phyloP scores from a whole-genome alignment of 2,797 vertebrate species.

The Tarsius wallacei region DNA sequence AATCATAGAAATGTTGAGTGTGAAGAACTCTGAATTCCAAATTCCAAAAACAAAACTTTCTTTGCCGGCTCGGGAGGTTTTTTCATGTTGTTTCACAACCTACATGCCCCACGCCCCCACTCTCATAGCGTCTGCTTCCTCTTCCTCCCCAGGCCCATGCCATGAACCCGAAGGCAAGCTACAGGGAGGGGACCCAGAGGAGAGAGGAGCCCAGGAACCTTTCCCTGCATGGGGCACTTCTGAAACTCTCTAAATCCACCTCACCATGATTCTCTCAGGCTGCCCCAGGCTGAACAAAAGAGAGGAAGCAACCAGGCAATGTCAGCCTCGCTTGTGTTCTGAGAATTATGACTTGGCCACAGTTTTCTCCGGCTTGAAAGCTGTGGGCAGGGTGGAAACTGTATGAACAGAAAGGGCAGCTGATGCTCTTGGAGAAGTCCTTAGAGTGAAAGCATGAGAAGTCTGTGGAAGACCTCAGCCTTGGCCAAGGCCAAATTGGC shows the following conservation, averaged over 20 bases:
- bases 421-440: neutral
- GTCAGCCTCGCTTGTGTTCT: constrained; percentile 57
- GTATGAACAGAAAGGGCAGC: constrained; percentile 62
- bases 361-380: constrained; percentile 60
- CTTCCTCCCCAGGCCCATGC: constrained; percentile 48
- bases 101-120: constrained; percentile 72
- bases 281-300: neutral
- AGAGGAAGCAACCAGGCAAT: constrained; percentile 68
- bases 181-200: fast-evolving
- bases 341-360: constrained; percentile 71
- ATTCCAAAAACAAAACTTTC: constrained; percentile 89
- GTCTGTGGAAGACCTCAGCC: neutral
- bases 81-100: constrained; percentile 85
- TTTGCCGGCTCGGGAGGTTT: constrained; percentile 79
- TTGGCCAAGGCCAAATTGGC: neutral
- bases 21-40: constrained; percentile 86
- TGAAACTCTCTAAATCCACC: neutral
- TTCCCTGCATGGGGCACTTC: neutral
- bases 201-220: neutral
- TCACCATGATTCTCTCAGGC: neutral
- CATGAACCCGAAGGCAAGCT: neutral
- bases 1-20: constrained; percentile 88
- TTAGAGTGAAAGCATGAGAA: constrained; percentile 53
- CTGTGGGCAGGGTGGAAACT: constrained; percentile 64
- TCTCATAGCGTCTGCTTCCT: constrained; percentile 6